Evolutionary conservation across 2,797 vertebrate genomes (phyloP).

Genomic region (Acipenser oxyrinchus): DNA sequence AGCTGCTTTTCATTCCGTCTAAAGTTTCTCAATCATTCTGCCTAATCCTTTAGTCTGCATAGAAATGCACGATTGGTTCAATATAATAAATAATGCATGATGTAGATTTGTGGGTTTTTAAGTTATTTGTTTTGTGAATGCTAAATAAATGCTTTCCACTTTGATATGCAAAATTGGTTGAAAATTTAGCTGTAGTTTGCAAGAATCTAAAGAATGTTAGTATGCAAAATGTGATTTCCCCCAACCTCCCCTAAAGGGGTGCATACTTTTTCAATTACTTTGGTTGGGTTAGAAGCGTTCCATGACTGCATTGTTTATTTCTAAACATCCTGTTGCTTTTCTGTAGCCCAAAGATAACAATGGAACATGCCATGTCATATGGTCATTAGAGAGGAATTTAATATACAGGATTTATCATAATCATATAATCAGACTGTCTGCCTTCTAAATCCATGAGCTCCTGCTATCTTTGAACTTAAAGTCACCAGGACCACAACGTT

Average conservation of each 20-base stretch:
- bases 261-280: slow-evolving; percentile 40
- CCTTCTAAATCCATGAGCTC: background rate
- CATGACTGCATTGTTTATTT: slow-evolving; percentile 44
- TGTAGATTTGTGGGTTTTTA: slow-evolving; percentile 11
- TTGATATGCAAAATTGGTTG: slow-evolving; percentile 29
- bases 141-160: slow-evolving; percentile 12
- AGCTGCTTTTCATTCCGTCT: slow-evolving; percentile 37
- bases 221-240: no score
- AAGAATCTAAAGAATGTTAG: slow-evolving; percentile 28
- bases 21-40: slow-evolving; percentile 24
- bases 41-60: background rate
- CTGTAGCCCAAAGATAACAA: slow-evolving; percentile 39
- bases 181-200: slow-evolving; percentile 8
- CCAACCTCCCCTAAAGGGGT: slow-evolving; percentile 35
- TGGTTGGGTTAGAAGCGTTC: slow-evolving; percentile 38
- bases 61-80: background rate
- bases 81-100: background rate
- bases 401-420: slow-evolving; percentile 28
- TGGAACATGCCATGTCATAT: slow-evolving; percentile 39
- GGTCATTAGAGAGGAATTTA: slow-evolving; percentile 43
- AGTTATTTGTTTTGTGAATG: background rate
- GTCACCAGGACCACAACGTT: no score
- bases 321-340: slow-evolving; percentile 45
- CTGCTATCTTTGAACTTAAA: no score
- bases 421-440: slow-evolving; percentile 26